These are phyloP conservation scores for Calliopum simillimum DNA, from an alignment of 2,888 invertebrate genomes.

Conservation along the genomic window DNA sequence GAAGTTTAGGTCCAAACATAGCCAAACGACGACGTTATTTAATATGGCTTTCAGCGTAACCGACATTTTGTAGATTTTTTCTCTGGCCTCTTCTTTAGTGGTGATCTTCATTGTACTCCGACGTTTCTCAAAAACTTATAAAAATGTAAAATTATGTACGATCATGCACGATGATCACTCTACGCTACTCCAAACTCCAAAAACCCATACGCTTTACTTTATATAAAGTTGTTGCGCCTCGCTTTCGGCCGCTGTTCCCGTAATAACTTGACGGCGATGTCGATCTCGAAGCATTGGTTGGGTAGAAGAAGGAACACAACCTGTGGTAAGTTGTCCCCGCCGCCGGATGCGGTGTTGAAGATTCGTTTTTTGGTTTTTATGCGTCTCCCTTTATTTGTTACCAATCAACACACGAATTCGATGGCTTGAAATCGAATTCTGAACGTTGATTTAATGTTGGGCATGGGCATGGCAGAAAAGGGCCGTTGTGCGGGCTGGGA, in stretches of 20 bases:
- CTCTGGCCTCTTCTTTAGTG: conserved; percentile 31
- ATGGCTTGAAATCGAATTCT: neutral
- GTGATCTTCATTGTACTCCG: neutral
- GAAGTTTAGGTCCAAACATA: neutral
- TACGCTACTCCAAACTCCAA: conserved; percentile 3
- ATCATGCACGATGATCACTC: conserved; percentile 36
- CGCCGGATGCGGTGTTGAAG: conserved; percentile 28
- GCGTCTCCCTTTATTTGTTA: conserved; percentile 28
- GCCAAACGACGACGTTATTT: conserved; percentile 21
- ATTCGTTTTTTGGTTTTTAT: neutral
- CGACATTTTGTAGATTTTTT: conserved; percentile 60
- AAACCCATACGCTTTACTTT: neutral
- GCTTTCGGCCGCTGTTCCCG: too few relatives aligned
- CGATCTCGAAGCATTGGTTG: too few relatives aligned
- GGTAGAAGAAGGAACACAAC: too few relatives aligned
- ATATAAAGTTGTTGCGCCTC: conserved; percentile 36
- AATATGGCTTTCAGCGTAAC: conserved; percentile 61
- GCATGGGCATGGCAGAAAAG: neutral
- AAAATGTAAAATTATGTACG: conserved; percentile 63
- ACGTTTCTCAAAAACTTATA: conserved; percentile 46
- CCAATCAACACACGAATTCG: conserved; percentile 31
- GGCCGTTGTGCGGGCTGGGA: neutral
- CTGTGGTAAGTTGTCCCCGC: neutral
- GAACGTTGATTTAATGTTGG: conserved; percentile 11
- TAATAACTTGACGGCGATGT: too few relatives aligned